Base-by-base conservation (phyloP, 1,140 invertebrate genomes). In the Aporrectodea caliginosa region DNA sequence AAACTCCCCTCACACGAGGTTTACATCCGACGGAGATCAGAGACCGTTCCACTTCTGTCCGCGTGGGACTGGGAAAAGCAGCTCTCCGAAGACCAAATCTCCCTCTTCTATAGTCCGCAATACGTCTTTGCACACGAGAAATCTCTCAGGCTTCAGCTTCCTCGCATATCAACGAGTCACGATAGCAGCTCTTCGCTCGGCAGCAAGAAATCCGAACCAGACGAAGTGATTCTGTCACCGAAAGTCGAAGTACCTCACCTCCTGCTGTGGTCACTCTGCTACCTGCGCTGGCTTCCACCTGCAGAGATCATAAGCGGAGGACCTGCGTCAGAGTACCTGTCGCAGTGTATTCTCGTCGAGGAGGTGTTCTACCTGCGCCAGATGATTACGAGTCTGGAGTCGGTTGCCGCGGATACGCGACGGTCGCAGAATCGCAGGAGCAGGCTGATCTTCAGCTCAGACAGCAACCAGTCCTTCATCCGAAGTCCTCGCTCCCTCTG, bases 241-340 rank as follows among this genome's bases (percentile, higher is more conserved):
- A 22, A 58, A 6, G 43, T 58, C 6, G 43, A 58, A 22, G 6
- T 58, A 34, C 80, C 84, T 22, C 43, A 82, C 81, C 86, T 95
- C 79, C 91, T 93, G 74, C 85, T 97, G n/a, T 97, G 95, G 95
- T 90, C 91, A 71, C 94, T 94, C 84, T 96, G 94, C 88, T 97
- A 95, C 88, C 92, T 94, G 82, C 92, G 95, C 0, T 96, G 94
- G 94, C 90, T 95, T 84, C 91, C 92, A 2, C 91, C 93, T 14
- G 90, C 95, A 0, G 93, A 96, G 86, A 93, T 95, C 72, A 90
- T 91, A 1, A 92, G 91, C 78, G 93, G 94, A 70, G 94, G 94
- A 0, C 88, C 88, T 79, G 92, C 92, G 34, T 92, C 93, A 79
- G 88, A 92, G 12, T 92, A 93, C 85, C 86, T 90, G 27, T 85